A percentile compares a stretch with the other conserved stretches of the same genome.
phyloP scores from a whole-genome alignment of 2,888 invertebrate genomes.

The Axea sp. region DNA sequence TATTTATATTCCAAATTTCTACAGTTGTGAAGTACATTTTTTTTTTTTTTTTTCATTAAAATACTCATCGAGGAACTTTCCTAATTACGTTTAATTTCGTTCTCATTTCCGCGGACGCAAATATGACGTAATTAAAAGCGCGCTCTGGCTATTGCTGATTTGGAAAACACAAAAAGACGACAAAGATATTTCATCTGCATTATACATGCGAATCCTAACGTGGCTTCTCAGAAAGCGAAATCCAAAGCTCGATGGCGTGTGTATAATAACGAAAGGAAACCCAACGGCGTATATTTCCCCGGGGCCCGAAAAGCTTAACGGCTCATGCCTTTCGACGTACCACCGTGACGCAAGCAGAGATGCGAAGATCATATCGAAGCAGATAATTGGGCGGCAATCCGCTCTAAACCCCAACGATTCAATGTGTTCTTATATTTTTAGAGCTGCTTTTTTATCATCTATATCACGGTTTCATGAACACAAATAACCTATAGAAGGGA shows the following conservation, averaged over 20 bases:
- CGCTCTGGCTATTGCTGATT: too few species aligned
- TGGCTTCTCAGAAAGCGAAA: slow-evolving; percentile 58
- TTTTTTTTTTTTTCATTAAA: too few species aligned
- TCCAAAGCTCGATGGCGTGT: slow-evolving; percentile 68
- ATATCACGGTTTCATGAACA: slow-evolving; percentile 46
- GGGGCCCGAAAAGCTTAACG: slow-evolving; percentile 73
- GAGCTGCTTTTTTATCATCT: slow-evolving; percentile 52
- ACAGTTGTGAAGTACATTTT: too few species aligned
- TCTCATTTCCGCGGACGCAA: too few species aligned
- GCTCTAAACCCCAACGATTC: slow-evolving; percentile 68
- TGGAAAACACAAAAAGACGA: too few species aligned
- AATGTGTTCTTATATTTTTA: slow-evolving; percentile 48
- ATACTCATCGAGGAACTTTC: too few species aligned
- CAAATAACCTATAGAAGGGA: slow-evolving; percentile 52
- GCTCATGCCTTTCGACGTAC: slow-evolving; percentile 63
- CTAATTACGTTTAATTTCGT: too few species aligned
- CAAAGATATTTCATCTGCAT: too few species aligned
- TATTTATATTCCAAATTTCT: too few species aligned
- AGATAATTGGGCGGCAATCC: slow-evolving; percentile 77
- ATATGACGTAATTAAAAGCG: too few species aligned
- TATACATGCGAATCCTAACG: too few species aligned
- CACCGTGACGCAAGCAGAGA: slow-evolving; percentile 65
- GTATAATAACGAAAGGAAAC: slow-evolving; percentile 78
- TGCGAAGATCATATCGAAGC: slow-evolving; percentile 77
- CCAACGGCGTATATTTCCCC: slow-evolving; percentile 76